A percentile compares a stretch with the other conserved stretches of the same genome.
Conservation (phyloP, 2,797 vertebrate species). For the Uromys caudimaculatus region DNA sequence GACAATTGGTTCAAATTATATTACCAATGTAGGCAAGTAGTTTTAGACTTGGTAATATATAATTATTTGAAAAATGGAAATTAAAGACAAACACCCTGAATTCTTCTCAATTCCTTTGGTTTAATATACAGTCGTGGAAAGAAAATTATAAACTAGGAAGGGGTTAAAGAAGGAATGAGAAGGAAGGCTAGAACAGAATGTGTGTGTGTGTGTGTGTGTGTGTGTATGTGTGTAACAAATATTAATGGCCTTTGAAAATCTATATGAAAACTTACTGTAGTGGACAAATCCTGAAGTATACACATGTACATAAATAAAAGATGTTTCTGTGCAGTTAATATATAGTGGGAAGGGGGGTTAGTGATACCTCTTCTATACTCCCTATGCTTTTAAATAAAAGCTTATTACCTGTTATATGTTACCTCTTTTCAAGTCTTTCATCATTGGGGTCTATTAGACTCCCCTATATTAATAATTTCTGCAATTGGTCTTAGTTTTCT, state of each 20-base stretch:
- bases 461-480: not conserved
- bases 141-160: not conserved
- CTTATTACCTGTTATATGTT: not conserved
- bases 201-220: not conserved
- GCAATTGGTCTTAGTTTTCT: not conserved
- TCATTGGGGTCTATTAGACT: not conserved
- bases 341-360: not conserved
- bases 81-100: not conserved
- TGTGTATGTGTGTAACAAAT: not conserved
- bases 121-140: not conserved
- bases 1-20: not conserved
- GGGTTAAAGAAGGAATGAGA: not conserved
- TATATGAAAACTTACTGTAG: not conserved
- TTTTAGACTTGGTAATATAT: not conserved
- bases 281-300: not conserved
- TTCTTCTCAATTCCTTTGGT: not conserved
- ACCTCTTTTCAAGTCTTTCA: too few species aligned
- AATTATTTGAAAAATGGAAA: constrained; percentile 19
- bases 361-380: not conserved
- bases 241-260: not conserved
- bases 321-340: not conserved
- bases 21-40: not conserved
- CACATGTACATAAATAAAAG: not conserved
- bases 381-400: not conserved
- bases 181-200: not conserved